A percentile compares a stretch with the other conserved stretches of the same genome.
Evolutionary conservation across 2,113 vertebrate species (phyloP).

Genomic region (Odontophorus gujanensis): DNA sequence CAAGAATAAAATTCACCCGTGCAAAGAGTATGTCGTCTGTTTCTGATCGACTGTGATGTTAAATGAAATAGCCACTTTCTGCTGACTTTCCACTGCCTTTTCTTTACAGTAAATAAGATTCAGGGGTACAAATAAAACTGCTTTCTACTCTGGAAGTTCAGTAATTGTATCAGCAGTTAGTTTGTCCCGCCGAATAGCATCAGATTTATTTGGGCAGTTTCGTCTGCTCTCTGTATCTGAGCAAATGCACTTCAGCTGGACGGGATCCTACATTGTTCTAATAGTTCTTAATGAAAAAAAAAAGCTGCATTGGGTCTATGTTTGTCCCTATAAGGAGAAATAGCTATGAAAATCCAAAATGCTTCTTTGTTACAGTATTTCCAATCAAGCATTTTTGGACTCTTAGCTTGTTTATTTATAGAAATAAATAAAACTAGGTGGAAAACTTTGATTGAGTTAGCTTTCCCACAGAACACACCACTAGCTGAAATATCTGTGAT

Average conservation of each 20-base stretch:
- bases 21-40: not conserved
- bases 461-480: conserved; percentile 32
- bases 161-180: not conserved
- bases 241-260: not conserved
- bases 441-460: conserved; percentile 17
- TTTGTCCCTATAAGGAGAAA: not conserved
- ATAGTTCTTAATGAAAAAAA: not conserved
- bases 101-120: not conserved
- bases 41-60: not conserved
- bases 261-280: not conserved
- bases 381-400: not conserved
- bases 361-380: not conserved
- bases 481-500: not conserved
- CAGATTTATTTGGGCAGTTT: not conserved
- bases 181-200: not conserved
- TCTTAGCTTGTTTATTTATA: conserved; percentile 11
- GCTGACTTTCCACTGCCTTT: not conserved
- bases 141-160: not conserved
- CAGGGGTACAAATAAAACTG: not conserved
- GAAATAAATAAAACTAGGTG: conserved; percentile 19
- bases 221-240: not conserved
- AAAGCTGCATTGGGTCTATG: not conserved
- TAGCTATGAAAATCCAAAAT: not conserved
- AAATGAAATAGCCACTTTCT: not conserved
- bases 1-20: not conserved